Evolutionary conservation across 2,113 vertebrate species (phyloP), one percentile per base, ranked within the genome.

Genomic region (Coptodon bakossiorum): DNA sequence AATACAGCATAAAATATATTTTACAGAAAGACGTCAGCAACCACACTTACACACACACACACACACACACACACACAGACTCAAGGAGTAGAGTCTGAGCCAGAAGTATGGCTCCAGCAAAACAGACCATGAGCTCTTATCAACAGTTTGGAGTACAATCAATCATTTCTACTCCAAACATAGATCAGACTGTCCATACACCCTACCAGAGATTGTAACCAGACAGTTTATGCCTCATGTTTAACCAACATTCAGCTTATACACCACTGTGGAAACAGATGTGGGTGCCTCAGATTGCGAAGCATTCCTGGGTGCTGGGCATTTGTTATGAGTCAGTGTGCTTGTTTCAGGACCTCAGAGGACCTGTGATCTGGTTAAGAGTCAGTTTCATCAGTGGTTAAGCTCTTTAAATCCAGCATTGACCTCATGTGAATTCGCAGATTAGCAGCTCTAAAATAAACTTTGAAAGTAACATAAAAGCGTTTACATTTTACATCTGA

Each of bases 91-190:
- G 80, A 80, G 22, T 56, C 61, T 14, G 52, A 66, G 85, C 59
- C 89, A 78, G 34, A 83, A 63, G 50, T 79, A 84, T 89, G 91
- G 79, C 78, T 90, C 80, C 59, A 78, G 45, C 22, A 86, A 57
- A 85, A 85, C 82, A 82, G 81, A 83, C 45, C 63, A 78, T 57
- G 38, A 81, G 54, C 83, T 82, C 88, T 95, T 95, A 94, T 94
- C 93, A 93, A 63, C 76, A 61, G 82, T 82, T 86, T 93, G 83
- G 80, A 90, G 80, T n/a, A 43, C 78, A 66, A 86, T 86, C 81
- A 73, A 80, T 94, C 87, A 85, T 89, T 91, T 91, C 78, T 82
- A 86, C 71, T 91, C 80, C 40, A 90, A 94, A 96, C 91, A 94
- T 80, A 82, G 38, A 79, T 81, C 85, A 83, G 82, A 84, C 76